phyloP scores from a whole-genome alignment of 1,140 invertebrate genomes.

The Pseudachorutes palmiensis region DNA sequence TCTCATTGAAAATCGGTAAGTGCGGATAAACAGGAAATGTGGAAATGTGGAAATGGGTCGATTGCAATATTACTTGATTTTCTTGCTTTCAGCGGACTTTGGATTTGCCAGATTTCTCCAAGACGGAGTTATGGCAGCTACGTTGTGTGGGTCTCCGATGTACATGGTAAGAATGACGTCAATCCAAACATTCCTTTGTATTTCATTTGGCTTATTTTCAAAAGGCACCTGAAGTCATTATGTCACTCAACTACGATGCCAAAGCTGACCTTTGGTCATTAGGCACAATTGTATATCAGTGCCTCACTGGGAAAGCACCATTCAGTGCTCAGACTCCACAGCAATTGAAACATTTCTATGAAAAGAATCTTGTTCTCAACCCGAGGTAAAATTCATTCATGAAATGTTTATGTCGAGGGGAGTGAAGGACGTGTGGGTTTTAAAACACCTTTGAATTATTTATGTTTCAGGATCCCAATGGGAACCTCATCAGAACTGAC shows the following conservation, averaged over 20 bases:
- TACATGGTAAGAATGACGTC: slow-evolving; percentile 84
- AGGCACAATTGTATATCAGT: slow-evolving; percentile 98
- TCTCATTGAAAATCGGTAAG: slow-evolving; percentile 87
- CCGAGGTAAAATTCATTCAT: slow-evolving; percentile 61
- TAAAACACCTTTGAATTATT: slow-evolving; percentile 23
- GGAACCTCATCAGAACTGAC: slow-evolving; percentile 82
- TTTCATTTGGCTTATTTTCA: not conserved
- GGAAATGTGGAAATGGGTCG: not conserved
- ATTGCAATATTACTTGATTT: no score
- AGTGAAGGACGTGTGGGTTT: no score
- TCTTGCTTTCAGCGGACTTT: slow-evolving; percentile 78
- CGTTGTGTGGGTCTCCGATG: slow-evolving; percentile 96
- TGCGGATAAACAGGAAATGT: slow-evolving; percentile 15
- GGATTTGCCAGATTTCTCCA: slow-evolving; percentile 96
- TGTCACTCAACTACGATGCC: slow-evolving; percentile 97
- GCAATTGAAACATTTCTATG: slow-evolving; percentile 93
- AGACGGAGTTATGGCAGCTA: slow-evolving; percentile 99
- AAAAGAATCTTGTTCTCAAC: slow-evolving; percentile 87
- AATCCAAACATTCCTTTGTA: no score
- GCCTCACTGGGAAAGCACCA: slow-evolving; percentile 94
- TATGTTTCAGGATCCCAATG: slow-evolving; percentile 69
- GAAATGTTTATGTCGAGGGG: not conserved
- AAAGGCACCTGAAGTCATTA: slow-evolving; percentile 97
- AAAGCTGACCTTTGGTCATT: slow-evolving; percentile 99
- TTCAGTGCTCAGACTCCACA: slow-evolving; percentile 98